Evolutionary conservation across 2,888 invertebrate species (phyloP), one percentile per base, ranked within the genome.

Genomic region (Tethea ocularis): DNA sequence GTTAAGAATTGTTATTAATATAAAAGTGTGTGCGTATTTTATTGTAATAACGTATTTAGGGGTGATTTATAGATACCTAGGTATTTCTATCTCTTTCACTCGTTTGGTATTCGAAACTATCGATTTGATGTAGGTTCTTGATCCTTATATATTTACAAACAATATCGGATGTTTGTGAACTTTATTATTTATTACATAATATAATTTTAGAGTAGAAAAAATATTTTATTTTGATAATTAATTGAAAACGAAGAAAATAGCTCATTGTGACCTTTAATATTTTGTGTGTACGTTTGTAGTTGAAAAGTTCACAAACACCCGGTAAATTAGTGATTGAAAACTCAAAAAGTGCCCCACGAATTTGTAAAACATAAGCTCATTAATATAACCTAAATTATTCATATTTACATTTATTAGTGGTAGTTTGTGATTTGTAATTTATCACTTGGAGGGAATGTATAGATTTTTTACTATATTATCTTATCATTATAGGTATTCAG

Each of bases 311-410:
- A 79, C 77, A 78, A 74, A 68, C 69, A 38, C 58, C 57, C 61
- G 63, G 60, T 71, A 67, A 67, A 68, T 69, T 65, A 72, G 72
- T 77, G 71, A 71, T 66, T 76, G 68, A 71, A 74, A 66, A 72
- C 74, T 72, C 74, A 72, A 78, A 75, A 77, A 88, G 86, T 89
- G 87, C 89, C 88, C 88, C 88, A 88, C 88, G 89, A 89, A 90
- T 89, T 89, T 90, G 87, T 88, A 83, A 82, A 78, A 69, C 64
- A 60, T 89, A 89, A 88, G 86, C 77, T 82, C 84, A 81, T 82
- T 77, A 69, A 69, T 73, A 77, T 87, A 84, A 80, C 74, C 78
- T 63, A 79, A 78, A 84, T 82, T 84, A 85, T 89, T 87, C 85
- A 83, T 83, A 84, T 82, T 84, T 84, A 69, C 69, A 65, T 74